Evolutionary conservation across 2,113 vertebrate species (phyloP).

Genomic region (Phalacrocorax pelagicus): DNA sequence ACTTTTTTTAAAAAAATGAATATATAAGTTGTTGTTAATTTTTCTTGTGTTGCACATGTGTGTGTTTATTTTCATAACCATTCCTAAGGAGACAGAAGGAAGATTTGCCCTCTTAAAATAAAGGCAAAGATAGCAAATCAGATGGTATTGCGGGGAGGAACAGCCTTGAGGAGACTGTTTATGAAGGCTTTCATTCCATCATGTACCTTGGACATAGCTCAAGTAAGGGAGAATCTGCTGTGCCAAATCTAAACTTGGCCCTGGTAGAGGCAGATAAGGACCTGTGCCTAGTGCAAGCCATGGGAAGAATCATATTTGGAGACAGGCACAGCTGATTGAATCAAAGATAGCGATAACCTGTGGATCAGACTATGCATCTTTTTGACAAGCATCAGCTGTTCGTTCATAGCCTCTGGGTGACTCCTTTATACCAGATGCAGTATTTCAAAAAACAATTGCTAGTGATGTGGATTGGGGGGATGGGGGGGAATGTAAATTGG

Average conservation of each 20-base stretch:
- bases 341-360: conserved; percentile 64
- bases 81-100: not conserved
- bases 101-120: conserved; percentile 40
- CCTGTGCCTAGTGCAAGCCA: conserved; percentile 50
- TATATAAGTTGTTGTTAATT: not conserved
- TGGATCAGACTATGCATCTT: conserved; percentile 53
- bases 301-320: conserved; percentile 55
- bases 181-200: conserved; percentile 64
- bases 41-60: not conserved
- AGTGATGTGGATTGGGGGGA: not conserved
- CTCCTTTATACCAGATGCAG: conserved; percentile 58
- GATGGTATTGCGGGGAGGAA: conserved; percentile 35
- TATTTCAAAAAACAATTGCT: conserved; percentile 58
- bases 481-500: not conserved
- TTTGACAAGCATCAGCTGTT: conserved; percentile 64
- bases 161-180: conserved; percentile 54
- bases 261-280: conserved; percentile 65
- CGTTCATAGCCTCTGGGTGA: conserved; percentile 51
- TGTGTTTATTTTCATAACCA: not conserved
- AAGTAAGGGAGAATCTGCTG: conserved; percentile 60
- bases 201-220: conserved; percentile 66
- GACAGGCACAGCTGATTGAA: conserved; percentile 58
- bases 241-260: conserved; percentile 68
- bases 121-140: conserved; percentile 52
- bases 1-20: not conserved